Conservation (phyloP, 2,888 invertebrate species). For the Nomada goodeniana region DNA sequence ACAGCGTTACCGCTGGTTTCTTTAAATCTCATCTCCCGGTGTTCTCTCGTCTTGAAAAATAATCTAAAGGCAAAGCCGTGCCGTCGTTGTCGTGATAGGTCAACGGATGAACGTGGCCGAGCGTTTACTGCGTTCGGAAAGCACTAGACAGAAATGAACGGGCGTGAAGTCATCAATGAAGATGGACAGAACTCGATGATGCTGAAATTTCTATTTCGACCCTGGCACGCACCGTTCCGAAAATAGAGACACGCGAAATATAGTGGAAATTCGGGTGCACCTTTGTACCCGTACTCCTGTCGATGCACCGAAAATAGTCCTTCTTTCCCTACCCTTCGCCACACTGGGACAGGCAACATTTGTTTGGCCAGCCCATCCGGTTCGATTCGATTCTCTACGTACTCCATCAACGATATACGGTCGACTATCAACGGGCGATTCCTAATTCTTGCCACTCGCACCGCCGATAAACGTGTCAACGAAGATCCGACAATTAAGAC, state of each 20-base stretch:
- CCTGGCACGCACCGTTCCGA: conserved; percentile 70
- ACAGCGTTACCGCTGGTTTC: not conserved
- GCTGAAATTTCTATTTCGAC: conserved; percentile 71
- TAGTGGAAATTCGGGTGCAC: conserved; percentile 67
- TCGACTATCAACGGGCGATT: conserved; percentile 35
- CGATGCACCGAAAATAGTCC: conserved; percentile 67
- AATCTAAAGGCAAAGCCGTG: not conserved
- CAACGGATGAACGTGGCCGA: conserved; percentile 39
- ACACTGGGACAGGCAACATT: conserved; percentile 24
- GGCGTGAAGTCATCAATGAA: conserved; percentile 74
- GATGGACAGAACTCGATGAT: conserved; percentile 72
- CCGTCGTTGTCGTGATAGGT: conserved; percentile 29
- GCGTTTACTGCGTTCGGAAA: conserved; percentile 49
- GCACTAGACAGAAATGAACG: conserved; percentile 49
- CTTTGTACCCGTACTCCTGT: conserved; percentile 68
- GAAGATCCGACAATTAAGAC: conserved; percentile 38
- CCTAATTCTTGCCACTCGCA: conserved; percentile 40
- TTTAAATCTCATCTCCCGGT: not conserved
- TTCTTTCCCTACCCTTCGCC: conserved; percentile 32
- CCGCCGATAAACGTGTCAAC: conserved; percentile 48
- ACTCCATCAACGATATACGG: conserved; percentile 27
- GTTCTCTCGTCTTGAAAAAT: not conserved
- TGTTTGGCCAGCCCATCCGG: conserved; percentile 38
- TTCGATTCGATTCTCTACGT: conserved; percentile 34
- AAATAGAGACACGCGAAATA: conserved; percentile 72